Percentiles rank a stretch among this genome's conserved stretches.
Evolutionary conservation across 2,888 invertebrate species (phyloP).

Genomic region (Anthoptus insignis): DNA sequence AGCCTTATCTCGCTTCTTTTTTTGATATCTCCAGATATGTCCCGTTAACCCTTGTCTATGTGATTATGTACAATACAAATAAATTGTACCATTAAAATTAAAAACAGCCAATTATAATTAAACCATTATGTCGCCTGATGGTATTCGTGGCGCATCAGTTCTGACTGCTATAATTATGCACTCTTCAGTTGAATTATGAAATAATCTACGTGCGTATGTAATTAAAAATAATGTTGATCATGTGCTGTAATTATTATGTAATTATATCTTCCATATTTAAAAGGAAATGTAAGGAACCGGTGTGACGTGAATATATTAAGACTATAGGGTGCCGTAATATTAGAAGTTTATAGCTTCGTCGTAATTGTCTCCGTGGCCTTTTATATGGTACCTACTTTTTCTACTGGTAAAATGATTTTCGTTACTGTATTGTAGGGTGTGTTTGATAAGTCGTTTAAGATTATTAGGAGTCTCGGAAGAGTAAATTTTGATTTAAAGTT

Average conservation of each 20-base stretch:
- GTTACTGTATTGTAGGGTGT: too few species aligned
- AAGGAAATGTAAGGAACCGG: background rate
- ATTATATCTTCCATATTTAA: background rate
- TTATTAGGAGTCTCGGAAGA: too few species aligned
- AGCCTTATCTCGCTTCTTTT: too few species aligned
- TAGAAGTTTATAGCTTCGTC: too few species aligned
- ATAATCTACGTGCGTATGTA: background rate
- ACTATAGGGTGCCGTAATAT: background rate
- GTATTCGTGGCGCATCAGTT: background rate
- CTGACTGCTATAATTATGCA: background rate
- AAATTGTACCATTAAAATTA: conserved; percentile 4
- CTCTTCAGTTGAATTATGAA: background rate
- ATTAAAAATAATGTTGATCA: background rate
- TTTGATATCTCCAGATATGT: too few species aligned
- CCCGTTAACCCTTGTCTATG: background rate
- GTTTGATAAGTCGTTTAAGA: too few species aligned
- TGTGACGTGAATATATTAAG: background rate
- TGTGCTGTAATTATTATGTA: background rate
- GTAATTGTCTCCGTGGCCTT: too few species aligned
- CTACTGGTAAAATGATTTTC: too few species aligned
- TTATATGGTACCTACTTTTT: too few species aligned
- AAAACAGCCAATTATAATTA: background rate
- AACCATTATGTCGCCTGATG: background rate
- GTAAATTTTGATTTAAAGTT: too few species aligned
- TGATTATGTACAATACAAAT: background rate